Conservation (phyloP, 2,113 vertebrate species). For the Ophthalmolycus amberensis region DNA sequence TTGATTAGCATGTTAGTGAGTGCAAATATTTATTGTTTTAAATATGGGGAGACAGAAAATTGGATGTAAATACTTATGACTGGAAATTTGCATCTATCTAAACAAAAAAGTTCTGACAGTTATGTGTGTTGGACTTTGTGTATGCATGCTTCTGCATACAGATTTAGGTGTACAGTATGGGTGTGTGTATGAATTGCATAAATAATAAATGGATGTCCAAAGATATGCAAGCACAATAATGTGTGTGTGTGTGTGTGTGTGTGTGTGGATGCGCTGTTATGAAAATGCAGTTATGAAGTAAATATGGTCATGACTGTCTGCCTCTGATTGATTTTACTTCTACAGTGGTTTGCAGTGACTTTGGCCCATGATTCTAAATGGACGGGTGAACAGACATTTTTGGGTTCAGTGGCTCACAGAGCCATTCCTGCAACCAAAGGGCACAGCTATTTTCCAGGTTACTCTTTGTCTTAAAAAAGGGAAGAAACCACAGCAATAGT, state of each 20-base stretch:
- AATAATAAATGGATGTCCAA: not conserved
- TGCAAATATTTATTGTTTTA: conserved; percentile 72
- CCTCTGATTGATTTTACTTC: conserved; percentile 52
- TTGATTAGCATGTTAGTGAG: conserved; percentile 60
- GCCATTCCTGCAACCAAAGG: conserved; percentile 18
- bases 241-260: not conserved
- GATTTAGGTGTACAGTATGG: conserved; percentile 1
- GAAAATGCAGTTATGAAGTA: not conserved
- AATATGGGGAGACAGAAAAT: conserved; percentile 21
- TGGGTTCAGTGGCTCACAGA: conserved; percentile 27
- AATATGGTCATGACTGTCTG: not conserved
- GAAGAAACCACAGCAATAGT: not conserved
- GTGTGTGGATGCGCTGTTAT: no score
- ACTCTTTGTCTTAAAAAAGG: not conserved
- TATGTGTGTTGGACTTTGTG: not conserved
- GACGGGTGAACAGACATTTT: conserved; percentile 24
- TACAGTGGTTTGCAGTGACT: conserved; percentile 19
- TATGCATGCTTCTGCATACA: not conserved
- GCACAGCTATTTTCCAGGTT: conserved; percentile 17
- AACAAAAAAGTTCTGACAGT: conserved; percentile 1
- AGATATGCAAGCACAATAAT: not conserved
- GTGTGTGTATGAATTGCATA: not conserved
- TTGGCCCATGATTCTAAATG: conserved; percentile 15
- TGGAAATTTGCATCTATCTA: not conserved
- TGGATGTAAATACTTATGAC: conserved; percentile 50